Base-by-base conservation (phyloP, 2,113 vertebrate species). In the Nothoprocta perdicaria region DNA sequence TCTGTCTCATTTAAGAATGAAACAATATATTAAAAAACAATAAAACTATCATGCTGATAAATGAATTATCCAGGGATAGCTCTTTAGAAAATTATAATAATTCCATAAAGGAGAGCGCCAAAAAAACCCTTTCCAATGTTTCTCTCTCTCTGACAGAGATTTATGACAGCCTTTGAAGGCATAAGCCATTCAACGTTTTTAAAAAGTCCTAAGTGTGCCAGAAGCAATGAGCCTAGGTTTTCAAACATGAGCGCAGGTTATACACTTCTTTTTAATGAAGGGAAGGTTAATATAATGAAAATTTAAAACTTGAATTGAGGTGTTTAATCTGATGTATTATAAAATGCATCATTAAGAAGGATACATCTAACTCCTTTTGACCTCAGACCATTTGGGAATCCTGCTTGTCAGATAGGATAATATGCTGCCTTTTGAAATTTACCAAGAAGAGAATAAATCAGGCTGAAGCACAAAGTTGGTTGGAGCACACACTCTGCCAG, bases 1-100 rank as follows among this genome's bases (percentile, higher is more conserved):
- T 93, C 87, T 41, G 8, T 82, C 78, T 80, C 82, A 67, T 89
- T 89, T 75, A 80, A 52, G 29, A 90, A 80, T 65, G 77, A 92
- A 89, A 41, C 38, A 90, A 75, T 78, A 61, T 48, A 90, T 88
- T 88, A 86, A 92, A 85, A 87, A 71, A 1, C 73, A 89, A 91
- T 85, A 95, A 95, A 96, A 86, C 57, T 40, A 78, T 88, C 65
- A 63, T 43, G 43, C 61, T 90, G 69, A 94, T 63, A 95, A 85
- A 89, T 85, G 17, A 92, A 83, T 80, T 91, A 85, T 67, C 55
- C 57, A 71, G 72, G 72, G 88, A 85, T 26, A 85, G 52, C 24
- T 67, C 33, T 75, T 91, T 61, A 86, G 38, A 89, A 94, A 92
- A 89, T 31, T 33, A 26, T 65, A 92, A 80, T 38, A 73, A 52